Evolutionary conservation across 1,140 invertebrate species (phyloP).

Genomic region (Aethina tumida): DNA sequence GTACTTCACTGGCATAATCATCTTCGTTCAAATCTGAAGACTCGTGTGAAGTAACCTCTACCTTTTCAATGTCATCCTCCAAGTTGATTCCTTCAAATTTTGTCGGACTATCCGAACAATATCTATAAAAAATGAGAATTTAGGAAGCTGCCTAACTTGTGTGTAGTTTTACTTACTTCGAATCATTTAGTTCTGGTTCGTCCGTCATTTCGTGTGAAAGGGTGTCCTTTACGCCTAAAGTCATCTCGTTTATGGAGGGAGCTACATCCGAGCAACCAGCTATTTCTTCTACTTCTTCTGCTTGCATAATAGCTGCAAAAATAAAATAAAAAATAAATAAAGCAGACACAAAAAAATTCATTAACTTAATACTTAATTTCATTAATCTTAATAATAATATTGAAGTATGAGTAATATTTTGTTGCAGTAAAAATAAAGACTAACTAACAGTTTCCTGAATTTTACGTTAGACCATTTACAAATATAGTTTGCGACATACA

Average conservation of each 20-base stretch:
- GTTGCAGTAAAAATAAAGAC: no score
- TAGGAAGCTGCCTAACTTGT: neutral
- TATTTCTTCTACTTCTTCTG: constrained; percentile 25
- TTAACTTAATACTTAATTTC: constrained; percentile 1
- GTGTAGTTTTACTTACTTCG: constrained; percentile 12
- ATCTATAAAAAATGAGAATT: constrained; percentile 3
- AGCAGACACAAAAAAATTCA: neutral
- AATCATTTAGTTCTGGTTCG: constrained; percentile 7
- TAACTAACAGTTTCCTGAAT: no score
- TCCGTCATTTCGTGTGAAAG: constrained; percentile 10
- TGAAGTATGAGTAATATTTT: no score
- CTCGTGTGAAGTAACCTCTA: constrained; percentile 25
- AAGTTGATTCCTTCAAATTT: constrained; percentile 25
- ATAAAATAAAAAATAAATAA: constrained; percentile 2
- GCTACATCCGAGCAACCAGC: constrained; percentile 8
- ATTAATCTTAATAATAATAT: neutral
- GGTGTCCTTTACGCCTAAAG: constrained; percentile 16
- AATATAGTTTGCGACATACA: no score
- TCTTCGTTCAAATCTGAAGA: constrained; percentile 14
- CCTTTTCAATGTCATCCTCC: constrained; percentile 29
- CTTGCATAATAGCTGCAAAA: constrained; percentile 24
- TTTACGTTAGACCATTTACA: no score
- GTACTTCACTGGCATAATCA: no score
- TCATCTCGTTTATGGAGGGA: constrained; percentile 16
- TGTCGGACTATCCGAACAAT: neutral